Evolutionary conservation across 2,888 invertebrate species (phyloP).

Genomic region (Craniophora ligustri): DNA sequence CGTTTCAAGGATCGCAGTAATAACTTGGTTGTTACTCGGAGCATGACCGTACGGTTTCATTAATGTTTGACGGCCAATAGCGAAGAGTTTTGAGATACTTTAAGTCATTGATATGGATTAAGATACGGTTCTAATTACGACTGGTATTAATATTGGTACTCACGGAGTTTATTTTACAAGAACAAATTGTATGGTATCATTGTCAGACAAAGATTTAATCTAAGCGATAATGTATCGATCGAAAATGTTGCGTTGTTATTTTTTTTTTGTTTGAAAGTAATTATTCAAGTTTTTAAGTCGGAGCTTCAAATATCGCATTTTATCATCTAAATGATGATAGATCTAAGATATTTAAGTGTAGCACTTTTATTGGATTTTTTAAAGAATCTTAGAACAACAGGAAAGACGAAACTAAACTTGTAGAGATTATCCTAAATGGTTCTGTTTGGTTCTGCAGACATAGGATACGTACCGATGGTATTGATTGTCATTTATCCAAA

Average conservation of each 20-base stretch:
- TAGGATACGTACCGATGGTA: too few relatives aligned
- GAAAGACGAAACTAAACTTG: too few relatives aligned
- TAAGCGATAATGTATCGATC: not conserved
- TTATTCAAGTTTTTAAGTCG: too few relatives aligned
- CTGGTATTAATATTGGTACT: slow-evolving; percentile 33
- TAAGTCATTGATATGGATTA: slow-evolving; percentile 35
- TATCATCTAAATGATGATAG: too few relatives aligned
- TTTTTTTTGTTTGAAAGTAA: not conserved
- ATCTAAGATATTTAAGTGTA: too few relatives aligned
- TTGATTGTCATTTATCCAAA: too few relatives aligned
- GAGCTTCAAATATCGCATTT: not conserved
- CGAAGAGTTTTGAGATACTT: slow-evolving; percentile 32
- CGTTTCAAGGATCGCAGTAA: slow-evolving; percentile 29
- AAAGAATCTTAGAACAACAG: too few relatives aligned
- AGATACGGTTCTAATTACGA: slow-evolving; percentile 42
- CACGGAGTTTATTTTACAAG: slow-evolving; percentile 30
- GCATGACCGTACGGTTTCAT: slow-evolving; percentile 61
- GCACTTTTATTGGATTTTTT: too few relatives aligned
- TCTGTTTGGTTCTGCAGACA: too few relatives aligned
- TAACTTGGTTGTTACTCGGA: slow-evolving; percentile 47
- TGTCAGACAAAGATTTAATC: slow-evolving; percentile 24
- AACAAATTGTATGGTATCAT: slow-evolving; percentile 17
- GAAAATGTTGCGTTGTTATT: not conserved
- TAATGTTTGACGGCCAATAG: slow-evolving; percentile 49
- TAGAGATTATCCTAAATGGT: too few relatives aligned